Percentiles rank a stretch among this genome's conserved stretches.
Conservation (phyloP, 2,888 invertebrate genomes). For the Drosophila villosipedis region DNA sequence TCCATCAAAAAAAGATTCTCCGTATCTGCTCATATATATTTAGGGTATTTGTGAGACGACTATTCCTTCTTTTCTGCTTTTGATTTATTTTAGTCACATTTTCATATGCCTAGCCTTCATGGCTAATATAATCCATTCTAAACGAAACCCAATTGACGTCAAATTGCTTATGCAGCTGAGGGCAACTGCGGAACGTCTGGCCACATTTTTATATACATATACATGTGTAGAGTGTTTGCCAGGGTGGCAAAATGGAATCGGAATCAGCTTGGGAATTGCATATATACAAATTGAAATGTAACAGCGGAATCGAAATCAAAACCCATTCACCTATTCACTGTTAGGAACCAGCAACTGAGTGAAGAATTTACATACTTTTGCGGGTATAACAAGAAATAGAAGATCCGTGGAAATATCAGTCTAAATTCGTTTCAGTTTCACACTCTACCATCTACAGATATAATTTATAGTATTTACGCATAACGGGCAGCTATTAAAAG, state of each 20-base stretch:
- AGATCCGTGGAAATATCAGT: too few species aligned
- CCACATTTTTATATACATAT: slow-evolving; percentile 19
- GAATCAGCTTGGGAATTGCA: too few species aligned
- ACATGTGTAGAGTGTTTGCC: slow-evolving; percentile 11
- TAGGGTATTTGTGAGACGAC: background rate
- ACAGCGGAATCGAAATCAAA: too few species aligned
- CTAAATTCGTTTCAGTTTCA: background rate
- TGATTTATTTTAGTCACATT: slow-evolving; percentile 41
- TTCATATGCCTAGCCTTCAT: slow-evolving; percentile 37
- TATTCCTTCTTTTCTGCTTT: slow-evolving; percentile 14
- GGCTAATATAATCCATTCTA: slow-evolving; percentile 8
- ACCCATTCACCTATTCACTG: too few species aligned
- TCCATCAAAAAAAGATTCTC: background rate
- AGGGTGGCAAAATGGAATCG: background rate
- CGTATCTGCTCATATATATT: background rate
- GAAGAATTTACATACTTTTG: too few species aligned
- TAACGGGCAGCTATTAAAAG: slow-evolving; percentile 44
- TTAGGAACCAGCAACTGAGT: too few species aligned
- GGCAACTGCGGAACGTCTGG: slow-evolving; percentile 22
- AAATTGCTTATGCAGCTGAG: slow-evolving; percentile 74
- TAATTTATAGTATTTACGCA: slow-evolving; percentile 30
- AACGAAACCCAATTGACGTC: slow-evolving; percentile 60
- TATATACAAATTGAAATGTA: too few species aligned
- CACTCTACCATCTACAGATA: background rate
- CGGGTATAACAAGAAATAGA: too few species aligned